Conservation (phyloP, 1,140 invertebrate genomes). For the Oscheius sp. region DNA sequence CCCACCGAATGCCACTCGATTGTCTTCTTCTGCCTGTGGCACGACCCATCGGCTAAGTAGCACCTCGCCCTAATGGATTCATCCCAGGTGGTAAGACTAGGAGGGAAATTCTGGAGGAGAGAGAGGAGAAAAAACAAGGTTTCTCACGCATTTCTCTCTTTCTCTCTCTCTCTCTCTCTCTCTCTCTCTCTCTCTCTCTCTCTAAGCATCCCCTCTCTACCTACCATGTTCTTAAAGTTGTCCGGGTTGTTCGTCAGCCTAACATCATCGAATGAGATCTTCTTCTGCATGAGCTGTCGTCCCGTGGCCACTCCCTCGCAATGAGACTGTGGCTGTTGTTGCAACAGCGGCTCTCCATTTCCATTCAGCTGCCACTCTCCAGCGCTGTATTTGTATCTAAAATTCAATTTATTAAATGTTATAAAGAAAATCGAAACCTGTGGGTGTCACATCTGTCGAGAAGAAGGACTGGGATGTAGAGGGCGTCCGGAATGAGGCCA, state of each 20-base stretch:
- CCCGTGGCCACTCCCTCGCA: background rate
- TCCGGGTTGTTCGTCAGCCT: background rate
- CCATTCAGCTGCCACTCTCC: background rate
- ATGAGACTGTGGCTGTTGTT: background rate
- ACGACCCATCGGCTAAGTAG: too few species aligned
- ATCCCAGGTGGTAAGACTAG: too few species aligned
- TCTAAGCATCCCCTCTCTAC: too few species aligned
- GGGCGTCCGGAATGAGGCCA: background rate
- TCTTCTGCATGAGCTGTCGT: background rate
- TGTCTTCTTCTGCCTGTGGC: too few species aligned
- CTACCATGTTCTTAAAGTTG: too few species aligned
- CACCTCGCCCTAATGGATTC: too few species aligned
- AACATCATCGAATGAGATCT: background rate
- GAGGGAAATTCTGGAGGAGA: too few species aligned
- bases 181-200: too few species aligned
- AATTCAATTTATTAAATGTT: background rate
- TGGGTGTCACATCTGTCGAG: background rate
- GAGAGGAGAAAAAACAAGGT: too few species aligned
- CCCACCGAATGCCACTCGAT: too few species aligned
- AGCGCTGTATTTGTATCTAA: conserved; percentile 1
- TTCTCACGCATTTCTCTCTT: too few species aligned
- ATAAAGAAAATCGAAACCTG: background rate
- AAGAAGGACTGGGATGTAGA: background rate
- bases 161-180: too few species aligned
- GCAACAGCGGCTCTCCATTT: background rate